Base-by-base conservation (phyloP, 2,797 vertebrate species). In the Poecilia picta region DNA sequence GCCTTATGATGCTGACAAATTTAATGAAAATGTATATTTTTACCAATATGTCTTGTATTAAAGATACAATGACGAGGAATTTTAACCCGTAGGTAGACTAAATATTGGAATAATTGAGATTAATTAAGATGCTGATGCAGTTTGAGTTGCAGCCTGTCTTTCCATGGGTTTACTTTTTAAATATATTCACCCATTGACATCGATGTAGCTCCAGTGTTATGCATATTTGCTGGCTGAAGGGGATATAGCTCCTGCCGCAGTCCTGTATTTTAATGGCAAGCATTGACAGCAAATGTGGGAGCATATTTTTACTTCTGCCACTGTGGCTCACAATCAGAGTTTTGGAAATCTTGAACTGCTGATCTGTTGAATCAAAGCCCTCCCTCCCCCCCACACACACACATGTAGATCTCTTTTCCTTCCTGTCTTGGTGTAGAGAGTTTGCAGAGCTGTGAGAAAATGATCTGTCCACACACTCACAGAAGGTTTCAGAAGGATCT, bases 271-370 rank as follows among this genome's bases (percentile, higher is more conserved):
- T 81, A 77, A 83, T 76, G 64, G 5, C 47, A 2, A 20, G 75
- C n/a, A 23, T 75, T 74, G 76, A 77, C 64, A 80, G 72, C 72
- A 78, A 55, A 83, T 74, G 46, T 39, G 72, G 15, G 59, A 80
- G 51, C 85, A 81, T 81, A 81, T 86, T 88, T 88, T 70, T 41
- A 8, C 68, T 8, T 82, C 66, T 85, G 85, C 73, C 82, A 82
- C 77, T 78, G 78, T 77, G 87, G 71, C 77, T 88, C 75, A 39
- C 62, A 77, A 78, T 89, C 84, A 85, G 72, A 79, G 72, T 87
- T 84, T 70, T 84, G 79, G 74, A 84, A 85, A 85, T 80, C 80
- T 80, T 77, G 77, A 81, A 74, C 57, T 20, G 74, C 15, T 46
- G 81, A 80, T 76, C 77, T n/a, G 25, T 71, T 71, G 75, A 73